Percentiles rank a stretch among this genome's conserved stretches.
phyloP scores from a whole-genome alignment of 2,888 invertebrate genomes.

The Falcaria lacertinaria region DNA sequence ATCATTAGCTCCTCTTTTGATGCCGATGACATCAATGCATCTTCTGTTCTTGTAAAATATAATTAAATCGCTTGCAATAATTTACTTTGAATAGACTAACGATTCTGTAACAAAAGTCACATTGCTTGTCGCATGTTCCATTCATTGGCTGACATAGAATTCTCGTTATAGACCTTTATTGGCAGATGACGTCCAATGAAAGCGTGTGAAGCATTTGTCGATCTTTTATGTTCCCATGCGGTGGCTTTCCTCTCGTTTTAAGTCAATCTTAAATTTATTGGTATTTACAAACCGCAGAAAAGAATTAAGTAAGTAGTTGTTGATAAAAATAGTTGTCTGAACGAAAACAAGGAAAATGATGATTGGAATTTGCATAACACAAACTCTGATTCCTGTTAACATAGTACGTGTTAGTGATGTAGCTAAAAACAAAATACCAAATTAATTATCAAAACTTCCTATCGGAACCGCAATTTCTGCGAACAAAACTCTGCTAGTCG shows the following conservation, averaged over 20 bases:
- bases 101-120: constrained; percentile 26
- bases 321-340: too few species aligned
- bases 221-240: constrained; percentile 2
- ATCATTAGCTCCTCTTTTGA: constrained; percentile 4
- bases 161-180: constrained; percentile 28
- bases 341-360: too few species aligned
- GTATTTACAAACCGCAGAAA: too few species aligned
- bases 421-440: background rate
- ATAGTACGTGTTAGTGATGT: too few species aligned
- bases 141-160: constrained; percentile 25
- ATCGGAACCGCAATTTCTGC: constrained; percentile 12
- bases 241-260: constrained; percentile 2
- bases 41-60: constrained; percentile 9
- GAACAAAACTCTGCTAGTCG: constrained; percentile 20
- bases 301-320: too few species aligned
- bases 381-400: too few species aligned
- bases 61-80: constrained; percentile 20
- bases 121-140: constrained; percentile 33
- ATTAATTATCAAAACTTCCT: constrained; percentile 12
- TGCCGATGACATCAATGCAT: constrained; percentile 4
- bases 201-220: constrained; percentile 9
- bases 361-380: too few species aligned
- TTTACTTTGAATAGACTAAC: constrained; percentile 14
- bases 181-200: constrained; percentile 11
- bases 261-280: too few species aligned